Base-by-base conservation (phyloP, 1,140 invertebrate species). In the Bombus fervidus region DNA sequence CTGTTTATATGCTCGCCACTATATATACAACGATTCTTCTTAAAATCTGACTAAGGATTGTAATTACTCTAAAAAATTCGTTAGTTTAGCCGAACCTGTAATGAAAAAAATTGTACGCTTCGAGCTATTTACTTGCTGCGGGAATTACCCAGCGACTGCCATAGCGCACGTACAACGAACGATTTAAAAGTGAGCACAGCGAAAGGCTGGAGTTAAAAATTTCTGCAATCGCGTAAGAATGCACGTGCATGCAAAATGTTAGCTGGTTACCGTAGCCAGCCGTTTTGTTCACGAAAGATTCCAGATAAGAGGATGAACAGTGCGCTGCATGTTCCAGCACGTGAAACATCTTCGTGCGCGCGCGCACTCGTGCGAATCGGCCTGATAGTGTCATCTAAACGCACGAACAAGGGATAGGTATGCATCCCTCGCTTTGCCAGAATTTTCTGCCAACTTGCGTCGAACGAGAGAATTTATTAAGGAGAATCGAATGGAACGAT, bases 281-380 rank as follows among this genome's bases (percentile, higher is more conserved):
- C 41, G 28, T 57, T 81, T 87, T 57, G 62, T 81, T 73, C 74
- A 22, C 59, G 31, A 83, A 74, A 68, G 79, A 87, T 88, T 13
- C 22, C 31, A 74, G 85, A 87, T 88, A 69, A 72, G 43, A 39
- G 47, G 37, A 37, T 75, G 62, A 57, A 69, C 47, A 71, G 64
- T 39, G 43, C 73, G 86, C 74, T 57, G 34, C 74, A 62, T 62
- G 77, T 77, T 62, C 59, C 25, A n/a, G 57, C 75, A 77, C 75
- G 75, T 59, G 75, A 77, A 76, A 34, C 34, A 77, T 64, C 75
- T 59, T 25, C 31, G 22, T 28, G 47, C 81, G 39, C 39, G 71
- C 31, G 76, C n/a, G 85, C 74, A 53, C 73, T 90, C 86, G 83
- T 86, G 83, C 87, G 83, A 86, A 83, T 89, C 87, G 57, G 66